Evolutionary conservation across 37 sponge, comb jelly and placozoan genomes (phyloP), one percentile per base, ranked within the genome.

Genomic region (Spongia lamella): DNA sequence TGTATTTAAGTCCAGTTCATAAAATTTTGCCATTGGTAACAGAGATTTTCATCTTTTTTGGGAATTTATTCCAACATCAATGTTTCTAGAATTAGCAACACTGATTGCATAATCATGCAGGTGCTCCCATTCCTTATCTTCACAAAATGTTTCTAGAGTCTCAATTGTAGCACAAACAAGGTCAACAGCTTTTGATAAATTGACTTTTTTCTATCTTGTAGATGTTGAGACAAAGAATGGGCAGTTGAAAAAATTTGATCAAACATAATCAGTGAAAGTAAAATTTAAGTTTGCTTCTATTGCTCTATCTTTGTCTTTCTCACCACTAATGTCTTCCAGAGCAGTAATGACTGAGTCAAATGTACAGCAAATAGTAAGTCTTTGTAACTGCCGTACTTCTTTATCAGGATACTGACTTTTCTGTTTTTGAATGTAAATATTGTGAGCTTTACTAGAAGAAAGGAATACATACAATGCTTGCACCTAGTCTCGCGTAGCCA

Each of bases 291-390:
- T 60, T 29, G 88, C 81, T 76, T 81, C 81, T 37, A 74, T 58
- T 58, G 86, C 80, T 80, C 62, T 68, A 66, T 70, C 51, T 75
- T 72, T 80, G 30, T 80, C 82, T 51, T 65, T 50, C 53, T 70
- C 79, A 80, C 80, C 73, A 58, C 81, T 76, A 70, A 77, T 77
- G 9, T 71, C 72, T 72, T 78, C 86, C 21, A 85, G 68, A 38
- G 86, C 78, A 22, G 85, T 78, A 47, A 84, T 47, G 38, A 84
- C 38, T 60, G 75, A 72, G 31, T 85, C 88, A 58, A 80, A 87
- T 58, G 82, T 70, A 70, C 58, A 70, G 26, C 54, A 53, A 30
- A 79, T 31, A 17, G 69, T 55, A 7, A 84, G 64, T 25, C 49
- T 27, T 51, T 73, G 70, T 40, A 84, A 63, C 54, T 68, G 61